Evolutionary conservation across 2,797 vertebrate species (phyloP).

Genomic region (Chelonia mydas): DNA sequence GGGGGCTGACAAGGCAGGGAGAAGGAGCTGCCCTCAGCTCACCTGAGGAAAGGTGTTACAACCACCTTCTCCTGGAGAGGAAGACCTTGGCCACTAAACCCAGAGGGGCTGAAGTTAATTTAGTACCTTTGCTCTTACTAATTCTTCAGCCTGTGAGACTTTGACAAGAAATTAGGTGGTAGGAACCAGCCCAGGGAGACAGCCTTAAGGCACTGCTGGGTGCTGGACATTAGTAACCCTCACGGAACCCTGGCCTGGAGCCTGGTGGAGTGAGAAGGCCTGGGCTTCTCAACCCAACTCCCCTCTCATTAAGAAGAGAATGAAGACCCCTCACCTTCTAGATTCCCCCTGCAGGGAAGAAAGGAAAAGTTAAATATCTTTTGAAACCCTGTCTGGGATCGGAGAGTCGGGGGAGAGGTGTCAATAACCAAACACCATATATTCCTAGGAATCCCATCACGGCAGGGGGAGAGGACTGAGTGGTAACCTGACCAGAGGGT

Average conservation of each 20-base stretch:
- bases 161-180: background rate
- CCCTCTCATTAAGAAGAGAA: background rate
- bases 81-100: background rate
- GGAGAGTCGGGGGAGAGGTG: too few species aligned
- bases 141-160: background rate
- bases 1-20: too few species aligned
- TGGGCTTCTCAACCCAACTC: background rate
- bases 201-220: background rate
- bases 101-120: background rate
- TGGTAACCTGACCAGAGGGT: too few species aligned
- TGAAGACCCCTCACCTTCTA: background rate
- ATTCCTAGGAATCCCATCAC: too few species aligned
- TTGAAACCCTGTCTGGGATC: too few species aligned
- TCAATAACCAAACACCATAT: too few species aligned
- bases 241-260: background rate
- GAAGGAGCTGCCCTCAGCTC: background rate
- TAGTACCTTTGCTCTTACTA: background rate
- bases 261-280: background rate
- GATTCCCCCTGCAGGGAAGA: background rate
- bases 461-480: too few species aligned
- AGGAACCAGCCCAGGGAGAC: background rate
- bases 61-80: background rate
- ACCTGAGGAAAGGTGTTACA: background rate
- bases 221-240: background rate
- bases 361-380: too few species aligned